Conservation (phyloP, 2,113 vertebrate genomes). For the Oncorhynchus clarkii region DNA sequence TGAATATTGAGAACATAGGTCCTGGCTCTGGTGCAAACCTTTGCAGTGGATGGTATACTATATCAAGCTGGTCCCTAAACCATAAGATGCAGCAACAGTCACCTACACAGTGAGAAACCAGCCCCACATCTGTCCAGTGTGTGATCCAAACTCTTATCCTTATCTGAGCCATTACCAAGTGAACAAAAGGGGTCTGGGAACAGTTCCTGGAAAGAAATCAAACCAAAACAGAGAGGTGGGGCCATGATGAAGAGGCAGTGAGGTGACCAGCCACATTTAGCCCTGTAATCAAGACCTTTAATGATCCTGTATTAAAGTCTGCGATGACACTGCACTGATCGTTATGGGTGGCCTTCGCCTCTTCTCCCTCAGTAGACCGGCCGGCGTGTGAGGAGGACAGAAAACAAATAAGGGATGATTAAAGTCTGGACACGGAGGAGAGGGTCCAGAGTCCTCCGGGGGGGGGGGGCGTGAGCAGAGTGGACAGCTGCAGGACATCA, state of each 20-base stretch:
- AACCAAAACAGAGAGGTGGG: neutral
- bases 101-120: neutral
- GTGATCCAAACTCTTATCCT: neutral
- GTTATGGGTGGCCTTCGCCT: too few species aligned
- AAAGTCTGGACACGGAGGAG: neutral
- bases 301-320: constrained; percentile 13
- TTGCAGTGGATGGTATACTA: too few species aligned
- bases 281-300: constrained; percentile 17
- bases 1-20: too few species aligned
- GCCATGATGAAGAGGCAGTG: neutral
- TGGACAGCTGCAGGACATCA: neutral
- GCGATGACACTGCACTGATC: constrained; percentile 9
- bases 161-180: neutral
- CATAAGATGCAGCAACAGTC: neutral
- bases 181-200: neutral
- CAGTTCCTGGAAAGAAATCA: neutral
- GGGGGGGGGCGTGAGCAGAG: neutral
- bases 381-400: constrained; percentile 7
- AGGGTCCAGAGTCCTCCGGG: neutral
- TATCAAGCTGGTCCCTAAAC: too few species aligned
- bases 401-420: constrained; percentile 5
- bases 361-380: neutral
- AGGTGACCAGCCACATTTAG: constrained; percentile 3
- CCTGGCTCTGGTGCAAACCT: too few species aligned
- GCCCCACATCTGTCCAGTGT: neutral